A percentile compares a stretch with the other conserved stretches of the same genome.
phyloP scores from a whole-genome alignment of 2,113 vertebrate species.

The Capra hircus region DNA sequence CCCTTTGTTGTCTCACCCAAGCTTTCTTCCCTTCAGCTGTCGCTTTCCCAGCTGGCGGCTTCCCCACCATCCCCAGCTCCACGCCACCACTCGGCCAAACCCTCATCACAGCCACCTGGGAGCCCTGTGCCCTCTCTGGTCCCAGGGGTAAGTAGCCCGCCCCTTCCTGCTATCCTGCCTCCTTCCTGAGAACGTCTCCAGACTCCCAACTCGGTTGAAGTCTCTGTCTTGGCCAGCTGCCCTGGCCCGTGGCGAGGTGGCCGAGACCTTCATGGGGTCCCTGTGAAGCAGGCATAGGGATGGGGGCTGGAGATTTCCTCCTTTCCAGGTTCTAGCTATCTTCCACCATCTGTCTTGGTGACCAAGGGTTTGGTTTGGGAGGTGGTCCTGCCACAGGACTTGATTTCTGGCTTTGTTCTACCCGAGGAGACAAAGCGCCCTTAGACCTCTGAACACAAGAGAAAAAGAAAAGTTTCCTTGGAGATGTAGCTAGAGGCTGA shows the following conservation, averaged over 20 bases:
- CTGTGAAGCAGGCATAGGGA: not conserved
- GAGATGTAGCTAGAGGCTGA: not conserved
- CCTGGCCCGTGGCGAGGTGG: not conserved
- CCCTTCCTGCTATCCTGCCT: fast-evolving
- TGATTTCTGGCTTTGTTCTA: not conserved
- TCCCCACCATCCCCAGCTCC: conserved; percentile 77
- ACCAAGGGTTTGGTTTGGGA: not conserved
- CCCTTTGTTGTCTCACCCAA: fast-evolving
- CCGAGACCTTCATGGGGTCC: not conserved
- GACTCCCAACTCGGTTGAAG: fast-evolving
- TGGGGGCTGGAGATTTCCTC: fast-evolving
- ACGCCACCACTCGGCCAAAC: conserved; percentile 63
- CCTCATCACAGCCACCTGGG: conserved; percentile 49
- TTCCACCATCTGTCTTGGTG: not conserved
- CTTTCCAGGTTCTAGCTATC: not conserved
- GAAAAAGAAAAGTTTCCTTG: fast-evolving
- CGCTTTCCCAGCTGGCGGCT: conserved; percentile 88
- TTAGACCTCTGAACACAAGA: fast-evolving
- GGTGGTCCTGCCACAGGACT: not conserved
- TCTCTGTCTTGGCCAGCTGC: fast-evolving
- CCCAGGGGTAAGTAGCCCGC: conserved; percentile 79
- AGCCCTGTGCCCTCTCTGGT: conserved; percentile 68
- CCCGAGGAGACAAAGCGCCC: not conserved
- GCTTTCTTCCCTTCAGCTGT: conserved; percentile 82
- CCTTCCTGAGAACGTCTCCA: not conserved